Conservation (phyloP, 2,888 invertebrate species). For the Oscheius onirici region DNA sequence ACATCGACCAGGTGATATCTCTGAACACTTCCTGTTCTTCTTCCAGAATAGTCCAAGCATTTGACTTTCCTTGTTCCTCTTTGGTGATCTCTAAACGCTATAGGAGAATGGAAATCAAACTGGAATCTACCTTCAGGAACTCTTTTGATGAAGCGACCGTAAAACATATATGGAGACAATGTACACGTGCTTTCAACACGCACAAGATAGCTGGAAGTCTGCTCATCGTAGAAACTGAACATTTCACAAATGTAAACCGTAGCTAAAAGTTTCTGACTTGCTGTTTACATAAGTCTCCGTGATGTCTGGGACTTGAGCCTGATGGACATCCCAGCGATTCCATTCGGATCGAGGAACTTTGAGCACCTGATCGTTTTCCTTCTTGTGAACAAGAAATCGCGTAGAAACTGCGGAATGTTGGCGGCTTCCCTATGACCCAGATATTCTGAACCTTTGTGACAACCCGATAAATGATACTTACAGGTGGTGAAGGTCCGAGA, state of each 20-base stretch:
- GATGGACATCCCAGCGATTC: conserved; percentile 21
- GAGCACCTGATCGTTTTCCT: not conserved
- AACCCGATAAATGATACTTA: not conserved
- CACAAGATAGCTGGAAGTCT: conserved; percentile 15
- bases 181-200: conserved; percentile 44
- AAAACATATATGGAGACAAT: conserved; percentile 47
- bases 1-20: conserved; percentile 33
- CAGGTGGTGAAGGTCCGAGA: not conserved
- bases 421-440: not conserved
- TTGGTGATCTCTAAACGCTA: conserved; percentile 19
- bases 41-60: not conserved
- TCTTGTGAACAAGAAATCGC: not conserved
- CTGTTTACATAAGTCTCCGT: not conserved
- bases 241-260: not conserved
- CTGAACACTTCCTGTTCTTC: conserved; percentile 21
- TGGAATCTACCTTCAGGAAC: conserved; percentile 14
- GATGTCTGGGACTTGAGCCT: not conserved
- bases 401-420: not conserved
- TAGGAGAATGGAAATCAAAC: too few relatives aligned
- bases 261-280: not conserved
- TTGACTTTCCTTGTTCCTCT: not conserved
- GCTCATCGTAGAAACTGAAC: not conserved
- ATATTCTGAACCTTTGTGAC: not conserved
- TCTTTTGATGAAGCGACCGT: conserved; percentile 41
- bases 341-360: conserved; percentile 17